Percentiles rank a stretch among this genome's conserved stretches.
Conservation (phyloP, 2,113 vertebrate genomes). For the Falcunculus frontatus region DNA sequence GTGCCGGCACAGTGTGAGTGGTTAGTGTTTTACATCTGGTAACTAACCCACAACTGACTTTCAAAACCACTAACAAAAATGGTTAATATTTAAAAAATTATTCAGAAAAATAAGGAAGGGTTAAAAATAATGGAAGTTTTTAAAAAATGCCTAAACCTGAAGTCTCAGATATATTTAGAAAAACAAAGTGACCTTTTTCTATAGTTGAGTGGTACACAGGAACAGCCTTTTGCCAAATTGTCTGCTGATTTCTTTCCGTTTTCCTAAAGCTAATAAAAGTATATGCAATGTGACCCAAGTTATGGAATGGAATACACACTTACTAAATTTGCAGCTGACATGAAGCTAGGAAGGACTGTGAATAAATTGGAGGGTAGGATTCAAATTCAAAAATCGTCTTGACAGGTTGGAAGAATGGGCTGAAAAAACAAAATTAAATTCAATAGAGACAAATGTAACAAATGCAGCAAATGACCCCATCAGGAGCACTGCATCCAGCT, state of each 20-base stretch:
- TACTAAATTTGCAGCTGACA: conserved; percentile 33
- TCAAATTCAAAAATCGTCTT: background rate
- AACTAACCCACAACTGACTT: background rate
- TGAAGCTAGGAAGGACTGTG: background rate
- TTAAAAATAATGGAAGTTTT: background rate
- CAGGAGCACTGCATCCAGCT: background rate
- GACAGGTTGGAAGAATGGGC: background rate
- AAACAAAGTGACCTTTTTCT: background rate
- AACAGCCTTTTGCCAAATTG: background rate
- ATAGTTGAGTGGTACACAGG: background rate
- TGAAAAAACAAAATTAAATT: conserved; percentile 10
- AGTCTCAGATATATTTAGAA: background rate
- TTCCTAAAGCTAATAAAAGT: background rate
- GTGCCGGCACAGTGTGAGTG: background rate
- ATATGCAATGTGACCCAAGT: background rate
- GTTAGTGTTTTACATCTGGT: background rate
- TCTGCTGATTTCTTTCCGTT: background rate
- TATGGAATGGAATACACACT: background rate
- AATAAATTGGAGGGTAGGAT: conserved; percentile 27
- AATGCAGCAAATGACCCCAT: background rate
- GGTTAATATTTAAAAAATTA: background rate
- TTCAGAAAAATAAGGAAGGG: background rate
- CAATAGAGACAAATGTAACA: background rate
- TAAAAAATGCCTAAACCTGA: background rate
- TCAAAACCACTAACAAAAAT: background rate